phyloP scores from a whole-genome alignment of 2,797 vertebrate genomes.

The Pelobates cultripes region DNA sequence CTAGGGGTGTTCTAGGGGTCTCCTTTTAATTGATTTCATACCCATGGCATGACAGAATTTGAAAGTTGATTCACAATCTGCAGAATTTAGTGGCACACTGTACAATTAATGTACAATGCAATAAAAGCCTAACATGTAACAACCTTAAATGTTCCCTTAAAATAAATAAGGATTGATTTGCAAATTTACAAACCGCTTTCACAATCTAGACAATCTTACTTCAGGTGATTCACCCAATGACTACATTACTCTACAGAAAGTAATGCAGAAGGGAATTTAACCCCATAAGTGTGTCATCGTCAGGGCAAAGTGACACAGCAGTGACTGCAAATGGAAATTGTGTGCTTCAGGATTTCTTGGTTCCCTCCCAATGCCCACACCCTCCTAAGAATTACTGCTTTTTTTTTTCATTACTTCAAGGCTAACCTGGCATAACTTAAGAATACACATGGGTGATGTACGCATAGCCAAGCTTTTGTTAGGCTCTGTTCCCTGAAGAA shows the following conservation, averaged over 20 bases:
- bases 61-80: too few relatives aligned
- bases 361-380: constrained; percentile 12
- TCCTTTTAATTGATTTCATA: too few relatives aligned
- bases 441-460: constrained; percentile 21
- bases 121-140: too few relatives aligned
- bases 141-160: too few relatives aligned
- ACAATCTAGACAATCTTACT: background rate
- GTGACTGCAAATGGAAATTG: constrained; percentile 24
- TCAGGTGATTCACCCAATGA: background rate
- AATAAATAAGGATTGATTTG: too few relatives aligned
- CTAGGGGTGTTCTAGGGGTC: too few relatives aligned
- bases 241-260: constrained; percentile 1
- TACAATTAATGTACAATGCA: too few relatives aligned
- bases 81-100: too few relatives aligned
- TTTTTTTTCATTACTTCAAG: constrained; percentile 33
- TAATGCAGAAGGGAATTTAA: background rate
- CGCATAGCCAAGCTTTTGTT: constrained; percentile 41
- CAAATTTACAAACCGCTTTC: too few relatives aligned
- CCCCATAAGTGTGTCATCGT: constrained; percentile 29
- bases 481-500: constrained; percentile 39
- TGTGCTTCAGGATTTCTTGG: constrained; percentile 20
- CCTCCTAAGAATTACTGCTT: constrained; percentile 9
- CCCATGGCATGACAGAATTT: too few relatives aligned
- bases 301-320: background rate
- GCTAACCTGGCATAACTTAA: constrained; percentile 40